A percentile compares a stretch with the other conserved stretches of the same genome.
phyloP scores from a whole-genome alignment of 2,888 invertebrate species.

The Amblyjoppa proteus region DNA sequence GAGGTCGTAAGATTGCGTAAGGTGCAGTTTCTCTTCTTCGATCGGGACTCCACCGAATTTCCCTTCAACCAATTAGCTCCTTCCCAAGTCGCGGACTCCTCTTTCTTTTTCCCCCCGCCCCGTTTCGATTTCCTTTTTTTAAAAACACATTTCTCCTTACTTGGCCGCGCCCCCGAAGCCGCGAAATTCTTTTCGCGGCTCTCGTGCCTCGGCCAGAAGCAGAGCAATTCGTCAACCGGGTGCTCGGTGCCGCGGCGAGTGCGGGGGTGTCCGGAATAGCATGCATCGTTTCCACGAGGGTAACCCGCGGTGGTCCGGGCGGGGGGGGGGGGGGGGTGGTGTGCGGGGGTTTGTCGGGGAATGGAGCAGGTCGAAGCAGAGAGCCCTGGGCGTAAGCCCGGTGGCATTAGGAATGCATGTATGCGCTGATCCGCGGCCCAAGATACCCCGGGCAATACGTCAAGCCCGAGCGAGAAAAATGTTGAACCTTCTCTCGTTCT shows the following conservation, averaged over 20 bases:
- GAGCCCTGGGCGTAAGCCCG: slow-evolving; percentile 68
- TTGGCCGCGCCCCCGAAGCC: slow-evolving; percentile 66
- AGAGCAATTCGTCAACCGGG: slow-evolving; percentile 78
- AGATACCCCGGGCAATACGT: slow-evolving; percentile 80
- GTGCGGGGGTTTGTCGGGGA: slow-evolving; percentile 1
- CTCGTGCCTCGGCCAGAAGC: slow-evolving; percentile 72
- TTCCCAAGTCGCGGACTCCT: background rate
- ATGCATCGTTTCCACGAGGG: slow-evolving; percentile 58
- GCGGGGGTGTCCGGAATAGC: slow-evolving; percentile 42
- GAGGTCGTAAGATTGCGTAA: no score
- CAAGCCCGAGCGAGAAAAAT: slow-evolving; percentile 78
- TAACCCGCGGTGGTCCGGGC: slow-evolving; percentile 45
- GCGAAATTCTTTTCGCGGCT: slow-evolving; percentile 67
- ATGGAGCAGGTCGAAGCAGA: slow-evolving; percentile 25
- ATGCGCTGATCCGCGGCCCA: slow-evolving; percentile 80
- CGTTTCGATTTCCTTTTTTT: background rate
- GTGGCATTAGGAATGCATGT: slow-evolving; percentile 80
- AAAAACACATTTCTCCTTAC: slow-evolving; percentile 22
- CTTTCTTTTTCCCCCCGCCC: background rate
- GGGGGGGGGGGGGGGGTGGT: background rate
- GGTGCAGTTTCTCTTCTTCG: no score
- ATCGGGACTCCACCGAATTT: background rate
- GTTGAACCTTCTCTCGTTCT: slow-evolving; percentile 46
- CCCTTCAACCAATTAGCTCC: background rate
- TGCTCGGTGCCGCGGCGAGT: slow-evolving; percentile 31